Conservation (phyloP, 2,797 vertebrate species). For the Lerista edwardsae region DNA sequence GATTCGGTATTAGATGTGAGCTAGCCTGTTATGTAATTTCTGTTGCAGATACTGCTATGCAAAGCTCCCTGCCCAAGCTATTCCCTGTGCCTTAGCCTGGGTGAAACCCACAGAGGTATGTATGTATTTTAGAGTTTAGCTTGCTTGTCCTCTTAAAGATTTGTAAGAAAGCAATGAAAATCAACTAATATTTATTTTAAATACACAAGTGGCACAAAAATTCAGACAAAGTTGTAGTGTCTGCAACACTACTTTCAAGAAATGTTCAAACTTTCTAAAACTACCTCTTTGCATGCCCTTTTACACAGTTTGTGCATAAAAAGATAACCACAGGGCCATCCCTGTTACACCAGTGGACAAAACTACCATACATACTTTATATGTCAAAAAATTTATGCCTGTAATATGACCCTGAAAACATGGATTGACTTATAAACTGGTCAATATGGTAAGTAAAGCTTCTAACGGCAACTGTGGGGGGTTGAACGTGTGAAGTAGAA, state of each 20-base stretch:
- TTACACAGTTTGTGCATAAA: background rate
- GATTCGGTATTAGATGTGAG: background rate
- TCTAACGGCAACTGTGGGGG: too few species aligned
- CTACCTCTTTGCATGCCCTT: background rate
- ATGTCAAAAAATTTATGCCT: too few species aligned
- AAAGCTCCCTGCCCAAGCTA: slow-evolving; percentile 90
- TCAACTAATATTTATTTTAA: background rate
- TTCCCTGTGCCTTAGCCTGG: slow-evolving; percentile 86
- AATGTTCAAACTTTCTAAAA: background rate
- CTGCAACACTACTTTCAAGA: background rate
- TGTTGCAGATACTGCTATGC: slow-evolving; percentile 84
- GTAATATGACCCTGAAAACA: too few species aligned
- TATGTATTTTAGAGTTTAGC: background rate
- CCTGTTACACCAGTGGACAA: background rate
- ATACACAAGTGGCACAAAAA: too few species aligned
- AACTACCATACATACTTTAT: too few species aligned
- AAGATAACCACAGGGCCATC: background rate
- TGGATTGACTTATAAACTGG: too few species aligned
- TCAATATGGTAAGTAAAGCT: too few species aligned
- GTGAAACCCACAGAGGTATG: slow-evolving; percentile 81
- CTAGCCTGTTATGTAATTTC: slow-evolving; percentile 29
- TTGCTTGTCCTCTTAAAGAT: background rate
- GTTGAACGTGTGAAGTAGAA: too few species aligned
- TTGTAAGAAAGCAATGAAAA: background rate
- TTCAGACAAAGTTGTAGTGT: background rate